phyloP scores from a whole-genome alignment of 2,888 invertebrate species.

The Leptinotarsa rubiginosa region DNA sequence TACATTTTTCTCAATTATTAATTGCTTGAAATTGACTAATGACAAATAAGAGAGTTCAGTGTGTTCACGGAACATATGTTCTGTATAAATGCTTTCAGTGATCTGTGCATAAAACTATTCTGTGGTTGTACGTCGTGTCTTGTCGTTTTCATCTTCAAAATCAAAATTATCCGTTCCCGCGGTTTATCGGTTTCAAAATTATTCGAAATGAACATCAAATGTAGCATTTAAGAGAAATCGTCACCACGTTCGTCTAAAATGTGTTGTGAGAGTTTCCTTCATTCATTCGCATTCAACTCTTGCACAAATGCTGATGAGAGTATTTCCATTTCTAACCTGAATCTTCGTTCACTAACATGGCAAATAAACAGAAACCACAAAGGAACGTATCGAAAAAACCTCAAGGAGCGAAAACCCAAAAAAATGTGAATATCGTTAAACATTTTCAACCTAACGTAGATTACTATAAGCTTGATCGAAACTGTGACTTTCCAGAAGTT shows the following conservation, averaged over 20 bases:
- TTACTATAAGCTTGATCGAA: slow-evolving; percentile 22
- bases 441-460: slow-evolving; percentile 36
- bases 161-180: slow-evolving; percentile 39
- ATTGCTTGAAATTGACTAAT: no score
- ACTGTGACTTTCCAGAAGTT: slow-evolving; percentile 39
- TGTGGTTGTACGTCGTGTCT: slow-evolving; percentile 20
- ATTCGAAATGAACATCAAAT: background rate
- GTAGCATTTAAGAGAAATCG: slow-evolving; percentile 12
- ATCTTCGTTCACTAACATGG: slow-evolving; percentile 38
- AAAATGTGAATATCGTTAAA: slow-evolving; percentile 28
- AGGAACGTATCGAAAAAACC: slow-evolving; percentile 16
- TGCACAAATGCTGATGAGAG: slow-evolving; percentile 9
- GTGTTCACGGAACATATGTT: background rate
- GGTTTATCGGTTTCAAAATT: slow-evolving; percentile 32
- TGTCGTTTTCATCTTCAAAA: slow-evolving; percentile 26
- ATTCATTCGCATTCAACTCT: background rate
- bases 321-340: slow-evolving; percentile 32
- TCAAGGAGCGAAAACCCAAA: slow-evolving; percentile 3
- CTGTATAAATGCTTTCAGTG: background rate
- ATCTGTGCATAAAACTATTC: background rate
- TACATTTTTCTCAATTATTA: no score
- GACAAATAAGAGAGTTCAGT: no score
- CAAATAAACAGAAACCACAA: slow-evolving; percentile 28
- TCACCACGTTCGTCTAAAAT: slow-evolving; percentile 10
- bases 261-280: background rate